Evolutionary conservation across 1,140 invertebrate species (phyloP).

Genomic region (Elymnias hypermnestra): DNA sequence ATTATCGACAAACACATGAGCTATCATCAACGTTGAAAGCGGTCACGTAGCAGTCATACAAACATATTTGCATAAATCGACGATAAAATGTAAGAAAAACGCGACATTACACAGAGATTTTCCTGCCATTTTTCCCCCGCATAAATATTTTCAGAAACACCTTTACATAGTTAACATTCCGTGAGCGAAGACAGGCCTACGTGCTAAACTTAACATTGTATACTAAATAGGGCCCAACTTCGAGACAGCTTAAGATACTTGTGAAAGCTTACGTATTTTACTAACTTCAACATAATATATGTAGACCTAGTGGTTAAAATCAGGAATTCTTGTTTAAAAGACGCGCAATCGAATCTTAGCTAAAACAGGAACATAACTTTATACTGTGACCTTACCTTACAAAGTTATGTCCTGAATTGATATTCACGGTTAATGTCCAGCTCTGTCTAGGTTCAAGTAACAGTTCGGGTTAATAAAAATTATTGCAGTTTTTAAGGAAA

Average conservation of each 20-base stretch:
- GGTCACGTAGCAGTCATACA: constrained; percentile 45
- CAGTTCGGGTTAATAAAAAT: too few species aligned
- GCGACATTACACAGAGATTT: constrained; percentile 35
- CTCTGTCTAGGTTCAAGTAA: too few species aligned
- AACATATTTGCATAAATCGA: constrained; percentile 60
- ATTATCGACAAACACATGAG: constrained; percentile 12
- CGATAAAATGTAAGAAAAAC: constrained; percentile 57
- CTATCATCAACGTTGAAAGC: constrained; percentile 13
- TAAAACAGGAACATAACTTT: neutral
- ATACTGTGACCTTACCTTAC: too few species aligned
- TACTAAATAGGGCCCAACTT: constrained; percentile 40
- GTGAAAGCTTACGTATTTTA: constrained; percentile 7
- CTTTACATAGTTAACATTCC: constrained; percentile 67
- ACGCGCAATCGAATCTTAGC: too few species aligned
- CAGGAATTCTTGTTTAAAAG: too few species aligned
- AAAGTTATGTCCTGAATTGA: too few species aligned
- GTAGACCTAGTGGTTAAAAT: too few species aligned
- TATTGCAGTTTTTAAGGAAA: too few species aligned
- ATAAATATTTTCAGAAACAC: constrained; percentile 63
- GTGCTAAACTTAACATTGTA: constrained; percentile 65
- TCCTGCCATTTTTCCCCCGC: constrained; percentile 46
- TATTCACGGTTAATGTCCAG: too few species aligned
- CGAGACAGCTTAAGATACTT: constrained; percentile 16
- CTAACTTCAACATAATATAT: too few species aligned
- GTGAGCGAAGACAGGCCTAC: constrained; percentile 45